Evolutionary conservation across 2,113 vertebrate genomes (phyloP).

Genomic region (Dromas ardeola): DNA sequence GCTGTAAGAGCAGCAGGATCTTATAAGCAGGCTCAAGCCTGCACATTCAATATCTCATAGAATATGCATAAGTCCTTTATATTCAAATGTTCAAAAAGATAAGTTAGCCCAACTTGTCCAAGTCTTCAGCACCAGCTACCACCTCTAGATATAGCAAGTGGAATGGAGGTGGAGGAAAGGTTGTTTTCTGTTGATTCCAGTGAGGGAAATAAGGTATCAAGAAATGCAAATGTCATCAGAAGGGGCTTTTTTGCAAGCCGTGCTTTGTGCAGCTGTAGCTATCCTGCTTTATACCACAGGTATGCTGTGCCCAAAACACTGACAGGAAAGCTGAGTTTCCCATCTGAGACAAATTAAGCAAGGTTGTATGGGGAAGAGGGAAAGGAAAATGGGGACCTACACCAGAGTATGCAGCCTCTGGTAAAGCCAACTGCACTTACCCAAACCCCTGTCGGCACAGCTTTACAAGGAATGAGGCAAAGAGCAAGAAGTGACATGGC

Average conservation of each 20-base stretch:
- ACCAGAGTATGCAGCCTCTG: neutral
- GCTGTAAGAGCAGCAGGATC: neutral
- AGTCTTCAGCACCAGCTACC: neutral
- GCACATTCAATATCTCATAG: neutral
- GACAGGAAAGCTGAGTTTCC: neutral
- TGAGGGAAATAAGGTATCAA: neutral
- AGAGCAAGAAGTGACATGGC: neutral
- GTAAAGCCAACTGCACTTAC: neutral
- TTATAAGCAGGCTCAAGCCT: neutral
- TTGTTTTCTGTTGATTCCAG: neutral
- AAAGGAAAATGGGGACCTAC: neutral
- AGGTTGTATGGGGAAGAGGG: neutral
- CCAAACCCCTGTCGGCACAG: neutral
- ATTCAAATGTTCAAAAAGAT: neutral
- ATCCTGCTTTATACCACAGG: neutral
- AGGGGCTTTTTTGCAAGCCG: neutral
- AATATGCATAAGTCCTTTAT: neutral
- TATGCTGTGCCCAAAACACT: neutral
- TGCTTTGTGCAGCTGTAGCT: neutral
- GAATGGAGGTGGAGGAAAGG: neutral
- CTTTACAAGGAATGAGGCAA: neutral
- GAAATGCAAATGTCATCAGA: neutral
- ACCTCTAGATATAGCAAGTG: neutral
- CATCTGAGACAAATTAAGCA: neutral
- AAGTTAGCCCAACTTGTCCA: neutral